Percentiles rank a stretch among this genome's conserved stretches.
Conservation (phyloP, 2,888 invertebrate species). For the Graphium colonna region DNA sequence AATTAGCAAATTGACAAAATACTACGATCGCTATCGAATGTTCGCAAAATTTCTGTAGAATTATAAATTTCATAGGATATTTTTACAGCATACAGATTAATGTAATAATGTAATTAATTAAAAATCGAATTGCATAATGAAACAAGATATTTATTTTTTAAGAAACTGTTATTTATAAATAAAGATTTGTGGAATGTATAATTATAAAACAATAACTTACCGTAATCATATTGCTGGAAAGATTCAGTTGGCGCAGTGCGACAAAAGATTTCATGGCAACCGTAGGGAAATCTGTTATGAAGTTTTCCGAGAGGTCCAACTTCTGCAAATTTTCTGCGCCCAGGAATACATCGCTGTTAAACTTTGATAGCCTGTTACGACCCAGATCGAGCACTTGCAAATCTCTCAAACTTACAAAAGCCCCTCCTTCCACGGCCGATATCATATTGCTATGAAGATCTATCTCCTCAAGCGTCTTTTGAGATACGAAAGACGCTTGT, state of each 20-base stretch:
- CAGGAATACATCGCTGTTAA: constrained; percentile 92
- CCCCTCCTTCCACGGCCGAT: constrained; percentile 86
- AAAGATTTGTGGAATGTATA: too few species aligned
- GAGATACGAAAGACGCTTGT: constrained; percentile 84
- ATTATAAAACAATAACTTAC: too few species aligned
- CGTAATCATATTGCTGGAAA: constrained; percentile 92
- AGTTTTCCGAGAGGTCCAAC: constrained; percentile 92
- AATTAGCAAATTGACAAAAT: too few species aligned
- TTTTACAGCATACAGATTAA: too few species aligned
- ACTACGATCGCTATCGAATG: too few species aligned
- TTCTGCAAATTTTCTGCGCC: constrained; percentile 87
- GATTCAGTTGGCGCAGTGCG: constrained; percentile 86
- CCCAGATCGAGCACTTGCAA: constrained; percentile 86
- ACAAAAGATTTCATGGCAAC: constrained; percentile 86
- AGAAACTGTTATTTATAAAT: too few species aligned
- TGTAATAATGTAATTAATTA: too few species aligned
- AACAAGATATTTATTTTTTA: too few species aligned
- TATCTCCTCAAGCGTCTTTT: constrained; percentile 85
- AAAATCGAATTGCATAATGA: too few species aligned
- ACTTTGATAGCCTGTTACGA: constrained; percentile 87
- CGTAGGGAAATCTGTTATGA: constrained; percentile 89
- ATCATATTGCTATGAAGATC: constrained; percentile 91
- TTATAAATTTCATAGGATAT: too few species aligned
- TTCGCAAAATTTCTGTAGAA: too few species aligned
- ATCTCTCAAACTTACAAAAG: constrained; percentile 84